These are phyloP conservation scores for Lagocephalus sceleratus DNA, from an alignment of 2,797 vertebrate genomes.

Conservation along the genomic window DNA sequence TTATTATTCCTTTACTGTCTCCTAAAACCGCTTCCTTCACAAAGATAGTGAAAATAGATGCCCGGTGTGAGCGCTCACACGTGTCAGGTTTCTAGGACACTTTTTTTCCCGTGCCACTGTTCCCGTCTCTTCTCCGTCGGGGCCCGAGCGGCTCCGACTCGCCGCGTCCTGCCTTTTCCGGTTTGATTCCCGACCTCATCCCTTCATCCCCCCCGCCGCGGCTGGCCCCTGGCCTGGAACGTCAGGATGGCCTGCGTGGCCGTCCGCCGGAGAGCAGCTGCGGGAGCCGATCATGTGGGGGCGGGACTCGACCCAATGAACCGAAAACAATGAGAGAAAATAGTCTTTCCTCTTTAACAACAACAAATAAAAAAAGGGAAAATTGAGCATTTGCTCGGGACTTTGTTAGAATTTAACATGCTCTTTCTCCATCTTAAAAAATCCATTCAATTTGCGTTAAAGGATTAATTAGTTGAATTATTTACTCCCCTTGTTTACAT, in stretches of 20 bases:
- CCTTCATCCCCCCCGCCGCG: slow-evolving; percentile 28
- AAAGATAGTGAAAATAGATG: slow-evolving; percentile 1
- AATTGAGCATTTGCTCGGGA: no score
- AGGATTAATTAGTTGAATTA: no score
- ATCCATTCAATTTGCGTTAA: no score
- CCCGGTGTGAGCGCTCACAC: no score
- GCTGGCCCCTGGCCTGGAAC: slow-evolving; percentile 81
- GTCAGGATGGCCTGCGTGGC: slow-evolving; percentile 85
- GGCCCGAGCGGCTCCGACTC: slow-evolving; percentile 34
- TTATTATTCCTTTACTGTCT: no score
- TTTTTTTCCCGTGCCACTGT: slow-evolving; percentile 26
- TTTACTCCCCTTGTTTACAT: no score
- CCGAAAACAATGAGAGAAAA: no score
- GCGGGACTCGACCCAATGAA: no score
- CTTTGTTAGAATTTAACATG: no score
- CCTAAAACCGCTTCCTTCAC: slow-evolving; percentile 6
- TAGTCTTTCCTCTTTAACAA: no score
- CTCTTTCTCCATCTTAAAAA: no score
- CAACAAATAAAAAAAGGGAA: no score
- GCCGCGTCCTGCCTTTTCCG: slow-evolving; percentile 22
- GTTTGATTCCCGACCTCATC: slow-evolving; percentile 34
- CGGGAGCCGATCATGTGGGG: slow-evolving; percentile 76
- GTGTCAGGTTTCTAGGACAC: slow-evolving; percentile 21
- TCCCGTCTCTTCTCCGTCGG: slow-evolving; percentile 35
- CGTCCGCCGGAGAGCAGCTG: slow-evolving; percentile 73